Percentiles rank a stretch among this genome's conserved stretches.
These are phyloP conservation scores for Melinaea menophilus DNA, from an alignment of 2,888 invertebrate genomes.

Conservation along the genomic window DNA sequence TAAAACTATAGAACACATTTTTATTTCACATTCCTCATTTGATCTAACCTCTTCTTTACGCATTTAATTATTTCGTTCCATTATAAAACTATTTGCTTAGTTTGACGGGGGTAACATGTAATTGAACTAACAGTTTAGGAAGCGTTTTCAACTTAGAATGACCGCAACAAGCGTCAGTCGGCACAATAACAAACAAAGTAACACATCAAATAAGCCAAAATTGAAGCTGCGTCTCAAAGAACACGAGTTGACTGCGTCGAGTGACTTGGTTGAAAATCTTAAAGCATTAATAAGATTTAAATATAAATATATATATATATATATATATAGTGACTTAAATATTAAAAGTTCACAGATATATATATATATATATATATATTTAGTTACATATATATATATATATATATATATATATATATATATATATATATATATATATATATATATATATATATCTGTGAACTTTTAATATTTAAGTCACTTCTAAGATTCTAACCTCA, in stretches of 20 bases:
- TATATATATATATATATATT: too few species aligned
- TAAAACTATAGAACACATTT: constrained; percentile 3
- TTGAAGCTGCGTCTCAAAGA: constrained; percentile 64
- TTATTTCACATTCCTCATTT: constrained; percentile 10
- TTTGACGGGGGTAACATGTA: constrained; percentile 76
- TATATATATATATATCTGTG: too few species aligned
- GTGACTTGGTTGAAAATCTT: neutral
- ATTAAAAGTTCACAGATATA: too few species aligned
- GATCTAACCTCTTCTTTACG: constrained; percentile 25
- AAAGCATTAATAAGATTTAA: too few species aligned
- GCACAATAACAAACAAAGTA: constrained; percentile 76
- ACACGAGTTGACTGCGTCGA: neutral
- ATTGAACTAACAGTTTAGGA: constrained; percentile 71
- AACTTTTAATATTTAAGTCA: too few species aligned
- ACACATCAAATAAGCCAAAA: constrained; percentile 74
- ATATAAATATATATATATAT: too few species aligned
- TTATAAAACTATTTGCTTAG: constrained; percentile 68
- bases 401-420: too few species aligned
- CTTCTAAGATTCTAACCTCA: too few species aligned
- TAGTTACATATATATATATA: too few species aligned
- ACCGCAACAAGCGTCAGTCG: constrained; percentile 68
- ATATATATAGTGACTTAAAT: too few species aligned
- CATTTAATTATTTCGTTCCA: constrained; percentile 66
- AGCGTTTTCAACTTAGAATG: constrained; percentile 67
- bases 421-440: too few species aligned